Evolutionary conservation across 2,113 vertebrate genomes (phyloP).

Genomic region (Bombycilla garrulus): DNA sequence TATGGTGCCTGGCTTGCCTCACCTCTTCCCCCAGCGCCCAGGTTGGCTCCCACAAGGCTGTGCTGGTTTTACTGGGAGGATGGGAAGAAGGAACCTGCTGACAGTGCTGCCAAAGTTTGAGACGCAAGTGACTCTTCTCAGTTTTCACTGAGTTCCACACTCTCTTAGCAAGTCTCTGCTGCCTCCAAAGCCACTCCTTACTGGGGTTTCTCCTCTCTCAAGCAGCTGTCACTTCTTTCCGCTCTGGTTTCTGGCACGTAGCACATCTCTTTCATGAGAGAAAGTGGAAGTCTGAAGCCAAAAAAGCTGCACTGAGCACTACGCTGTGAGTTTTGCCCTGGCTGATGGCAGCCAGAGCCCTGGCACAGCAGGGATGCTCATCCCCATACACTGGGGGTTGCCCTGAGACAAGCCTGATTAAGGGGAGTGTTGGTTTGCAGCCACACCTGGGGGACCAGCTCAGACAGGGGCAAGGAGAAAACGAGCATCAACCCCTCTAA

Average conservation of each 20-base stretch:
- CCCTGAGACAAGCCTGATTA: accelerated
- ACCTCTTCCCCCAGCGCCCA: accelerated
- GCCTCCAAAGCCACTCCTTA: neutral
- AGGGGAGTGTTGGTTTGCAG: neutral
- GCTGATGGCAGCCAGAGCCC: neutral
- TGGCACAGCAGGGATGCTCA: neutral
- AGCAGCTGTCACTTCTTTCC: neutral
- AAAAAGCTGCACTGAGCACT: neutral
- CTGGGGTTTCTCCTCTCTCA: neutral
- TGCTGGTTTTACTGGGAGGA: neutral
- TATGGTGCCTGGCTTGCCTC: neutral
- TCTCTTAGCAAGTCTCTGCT: neutral
- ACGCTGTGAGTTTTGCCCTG: neutral
- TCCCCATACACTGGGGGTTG: accelerated
- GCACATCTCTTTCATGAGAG: neutral
- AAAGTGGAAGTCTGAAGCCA: neutral
- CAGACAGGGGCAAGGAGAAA: neutral
- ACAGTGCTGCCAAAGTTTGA: neutral
- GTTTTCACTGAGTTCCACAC: neutral
- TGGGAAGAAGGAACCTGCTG: neutral
- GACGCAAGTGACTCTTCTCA: neutral
- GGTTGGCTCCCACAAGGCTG: neutral
- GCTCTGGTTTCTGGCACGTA: neutral
- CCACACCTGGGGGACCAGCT: neutral
- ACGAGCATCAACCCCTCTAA: neutral